These are phyloP conservation scores for Clarias laeviceps DNA, from an alignment of 2,797 vertebrate genomes.

Conservation along the genomic window DNA sequence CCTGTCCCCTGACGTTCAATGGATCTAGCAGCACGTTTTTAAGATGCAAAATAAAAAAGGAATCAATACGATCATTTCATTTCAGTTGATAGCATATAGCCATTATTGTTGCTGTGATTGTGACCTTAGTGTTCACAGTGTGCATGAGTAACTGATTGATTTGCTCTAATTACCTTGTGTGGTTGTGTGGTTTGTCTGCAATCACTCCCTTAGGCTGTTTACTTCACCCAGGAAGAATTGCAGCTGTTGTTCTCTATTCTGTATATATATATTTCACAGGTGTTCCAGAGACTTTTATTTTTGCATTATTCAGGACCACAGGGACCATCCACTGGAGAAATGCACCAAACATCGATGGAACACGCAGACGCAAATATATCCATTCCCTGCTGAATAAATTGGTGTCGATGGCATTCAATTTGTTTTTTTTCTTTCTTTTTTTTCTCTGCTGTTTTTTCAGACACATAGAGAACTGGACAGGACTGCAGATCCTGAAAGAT, in stretches of 20 bases:
- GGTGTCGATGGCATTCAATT: conserved; percentile 42
- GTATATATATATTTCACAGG: conserved; percentile 27
- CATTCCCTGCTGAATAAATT: conserved; percentile 46
- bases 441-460: conserved; percentile 70
- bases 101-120: conserved; percentile 9
- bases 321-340: conserved; percentile 37
- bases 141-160: conserved; percentile 35
- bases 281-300: conserved; percentile 27
- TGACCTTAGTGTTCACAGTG: conserved; percentile 32
- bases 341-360: conserved; percentile 15
- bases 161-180: conserved; percentile 48
- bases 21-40: conserved; percentile 1
- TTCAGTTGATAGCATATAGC: conserved; percentile 8
- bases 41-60: background rate
- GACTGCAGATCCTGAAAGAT: conserved; percentile 89
- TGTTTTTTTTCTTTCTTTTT: conserved; percentile 58
- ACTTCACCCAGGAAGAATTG: conserved; percentile 23
- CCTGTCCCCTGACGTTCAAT: conserved; percentile 20
- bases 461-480: conserved; percentile 98
- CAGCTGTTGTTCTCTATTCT: conserved; percentile 32
- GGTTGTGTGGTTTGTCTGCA: conserved; percentile 30
- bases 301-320: conserved; percentile 50
- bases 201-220: conserved; percentile 44
- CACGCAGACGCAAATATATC: conserved; percentile 29
- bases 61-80: conserved; percentile 13